phyloP scores from a whole-genome alignment of 1,140 invertebrate species.

The Ceratina australensis region DNA sequence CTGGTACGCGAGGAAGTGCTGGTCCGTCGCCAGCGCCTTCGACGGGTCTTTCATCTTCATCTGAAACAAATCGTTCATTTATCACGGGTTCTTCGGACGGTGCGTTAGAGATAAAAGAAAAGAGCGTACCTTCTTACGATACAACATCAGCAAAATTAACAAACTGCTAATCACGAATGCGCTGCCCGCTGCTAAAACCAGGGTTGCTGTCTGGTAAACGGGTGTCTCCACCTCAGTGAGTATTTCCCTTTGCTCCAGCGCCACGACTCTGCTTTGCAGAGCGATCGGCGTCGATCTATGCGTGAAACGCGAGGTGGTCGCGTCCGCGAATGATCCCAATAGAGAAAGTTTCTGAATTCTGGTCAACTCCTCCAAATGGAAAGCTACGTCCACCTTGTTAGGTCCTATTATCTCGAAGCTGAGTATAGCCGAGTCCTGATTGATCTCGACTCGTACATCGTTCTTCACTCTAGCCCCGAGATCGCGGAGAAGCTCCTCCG shows the following conservation, averaged over 20 bases:
- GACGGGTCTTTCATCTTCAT: constrained; percentile 72
- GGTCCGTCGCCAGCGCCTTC: constrained; percentile 65
- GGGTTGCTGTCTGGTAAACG: constrained; percentile 85
- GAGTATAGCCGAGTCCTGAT: constrained; percentile 81
- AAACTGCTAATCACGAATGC: constrained; percentile 87
- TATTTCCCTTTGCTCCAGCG: constrained; percentile 85
- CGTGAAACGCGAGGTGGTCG: constrained; percentile 83
- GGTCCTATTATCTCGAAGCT: constrained; percentile 82
- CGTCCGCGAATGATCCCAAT: constrained; percentile 82
- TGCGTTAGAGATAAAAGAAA: no score
- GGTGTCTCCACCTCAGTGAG: constrained; percentile 84
- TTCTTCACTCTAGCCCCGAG: constrained; percentile 81
- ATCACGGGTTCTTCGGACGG: no score
- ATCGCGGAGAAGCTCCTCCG: constrained; percentile 78
- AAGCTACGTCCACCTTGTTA: constrained; percentile 85
- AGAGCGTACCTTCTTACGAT: constrained; percentile 80
- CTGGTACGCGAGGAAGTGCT: constrained; percentile 74
- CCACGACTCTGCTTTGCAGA: constrained; percentile 78
- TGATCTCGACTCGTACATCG: constrained; percentile 80
- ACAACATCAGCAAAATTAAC: constrained; percentile 84
- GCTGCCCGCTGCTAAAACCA: constrained; percentile 85
- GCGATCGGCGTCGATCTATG: constrained; percentile 79
- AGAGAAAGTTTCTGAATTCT: constrained; percentile 74
- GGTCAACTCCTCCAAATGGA: constrained; percentile 83
- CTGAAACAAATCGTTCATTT: constrained; percentile 49